These are phyloP conservation scores for Oscarella lobularis DNA, from an alignment of 37 sponge, comb jelly and placozoan genomes.

Conservation along the genomic window DNA sequence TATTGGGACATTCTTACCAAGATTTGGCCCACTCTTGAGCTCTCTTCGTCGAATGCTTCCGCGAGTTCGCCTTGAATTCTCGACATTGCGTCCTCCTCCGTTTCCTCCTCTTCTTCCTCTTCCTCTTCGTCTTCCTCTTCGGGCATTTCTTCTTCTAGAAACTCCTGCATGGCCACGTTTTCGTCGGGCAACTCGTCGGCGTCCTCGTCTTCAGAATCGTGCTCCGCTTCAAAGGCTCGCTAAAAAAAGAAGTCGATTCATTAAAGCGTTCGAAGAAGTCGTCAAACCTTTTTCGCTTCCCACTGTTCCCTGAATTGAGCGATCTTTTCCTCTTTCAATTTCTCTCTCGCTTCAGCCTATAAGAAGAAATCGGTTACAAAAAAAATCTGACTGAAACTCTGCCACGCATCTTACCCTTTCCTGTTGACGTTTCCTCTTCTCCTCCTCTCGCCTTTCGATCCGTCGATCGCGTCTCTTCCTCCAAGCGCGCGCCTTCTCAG, in stretches of 20 bases:
- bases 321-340: slow-evolving; percentile 28
- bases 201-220: not conserved
- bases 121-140: slow-evolving; percentile 77
- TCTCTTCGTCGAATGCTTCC: slow-evolving; percentile 74
- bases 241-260: not conserved
- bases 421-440: slow-evolving; percentile 8
- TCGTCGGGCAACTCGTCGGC: not conserved
- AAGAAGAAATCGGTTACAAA: not conserved
- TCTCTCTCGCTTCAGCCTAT: slow-evolving; percentile 13
- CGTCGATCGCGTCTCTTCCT: slow-evolving; percentile 46
- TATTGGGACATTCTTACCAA: not conserved
- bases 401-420: slow-evolving; percentile 6
- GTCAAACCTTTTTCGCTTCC: slow-evolving; percentile 27
- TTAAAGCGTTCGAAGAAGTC: not conserved
- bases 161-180: not conserved
- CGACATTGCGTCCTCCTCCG: slow-evolving; percentile 42
- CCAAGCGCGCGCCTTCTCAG: slow-evolving; percentile 55
- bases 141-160: slow-evolving; percentile 56
- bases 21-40: not conserved
- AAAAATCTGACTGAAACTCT: not conserved
- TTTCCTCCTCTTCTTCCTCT: slow-evolving; percentile 44
- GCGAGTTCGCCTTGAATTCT: slow-evolving; percentile 41
- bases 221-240: not conserved
- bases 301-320: slow-evolving; percentile 45
- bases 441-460: slow-evolving; percentile 34